phyloP scores from a whole-genome alignment of 2,888 invertebrate species.

The Archaeoteleia sp. region DNA sequence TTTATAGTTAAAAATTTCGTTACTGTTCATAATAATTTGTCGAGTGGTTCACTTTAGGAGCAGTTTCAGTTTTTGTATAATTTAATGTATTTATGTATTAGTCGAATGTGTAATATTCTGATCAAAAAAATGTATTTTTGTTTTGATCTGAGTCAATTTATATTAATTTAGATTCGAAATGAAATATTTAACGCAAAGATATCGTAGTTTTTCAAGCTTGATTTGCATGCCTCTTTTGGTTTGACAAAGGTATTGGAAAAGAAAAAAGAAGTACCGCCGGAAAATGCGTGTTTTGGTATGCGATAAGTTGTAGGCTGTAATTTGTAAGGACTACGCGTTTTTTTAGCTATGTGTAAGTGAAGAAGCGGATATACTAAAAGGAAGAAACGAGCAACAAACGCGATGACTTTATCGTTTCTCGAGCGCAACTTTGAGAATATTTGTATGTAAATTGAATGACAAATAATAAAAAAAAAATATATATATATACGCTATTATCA shows the following conservation, averaged over 20 bases:
- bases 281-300: slow-evolving; percentile 36
- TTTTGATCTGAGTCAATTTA: too few species aligned
- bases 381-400: slow-evolving; percentile 56
- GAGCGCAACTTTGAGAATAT: slow-evolving; percentile 69
- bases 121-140: too few species aligned
- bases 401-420: slow-evolving; percentile 63
- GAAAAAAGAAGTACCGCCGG: slow-evolving; percentile 15
- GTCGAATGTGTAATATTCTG: too few species aligned
- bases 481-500: too few species aligned
- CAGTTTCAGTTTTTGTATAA: too few species aligned
- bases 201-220: too few species aligned
- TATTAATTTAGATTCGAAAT: too few species aligned
- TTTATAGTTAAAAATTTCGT: not conserved
- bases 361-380: slow-evolving; percentile 26
- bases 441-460: slow-evolving; percentile 73
- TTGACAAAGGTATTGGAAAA: slow-evolving; percentile 25
- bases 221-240: slow-evolving; percentile 15
- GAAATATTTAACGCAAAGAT: too few species aligned
- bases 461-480: slow-evolving; percentile 68
- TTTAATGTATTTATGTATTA: too few species aligned
- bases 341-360: slow-evolving; percentile 49
- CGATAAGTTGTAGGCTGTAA: slow-evolving; percentile 53
- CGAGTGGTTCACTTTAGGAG: too few species aligned
- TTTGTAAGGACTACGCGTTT: slow-evolving; percentile 43
- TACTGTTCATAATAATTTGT: too few species aligned